Base-by-base conservation (phyloP, 2,888 invertebrate genomes). In the Panzeria rudis region DNA sequence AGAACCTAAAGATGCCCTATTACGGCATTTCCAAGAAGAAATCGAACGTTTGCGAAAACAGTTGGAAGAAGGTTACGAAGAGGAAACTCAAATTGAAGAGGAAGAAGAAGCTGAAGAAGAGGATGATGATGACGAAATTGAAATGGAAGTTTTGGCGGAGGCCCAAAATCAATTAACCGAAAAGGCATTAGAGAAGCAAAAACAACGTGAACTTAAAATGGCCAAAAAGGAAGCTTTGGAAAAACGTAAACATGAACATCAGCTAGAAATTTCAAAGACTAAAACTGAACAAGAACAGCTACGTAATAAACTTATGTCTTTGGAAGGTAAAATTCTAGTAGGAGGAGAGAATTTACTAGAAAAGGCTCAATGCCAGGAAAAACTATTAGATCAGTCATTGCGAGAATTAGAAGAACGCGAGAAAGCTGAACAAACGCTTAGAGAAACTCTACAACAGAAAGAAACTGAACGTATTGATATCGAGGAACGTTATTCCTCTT, bases 291-390 rank as follows among this genome's bases (percentile, higher is more conserved):
- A 98, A 91, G 96, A 96, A 86, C 95, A 96, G 69, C 91, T 99
- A 6, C 94, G 96, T 81, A 96, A 97, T 83, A 98, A 98, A 91
- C 95, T 99, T 78, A 95, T 96, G 86, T 96, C 96, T 8, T 94
- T 99, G 68, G 98, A 99, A 92, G 97, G 97, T 87, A 99, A 98
- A 92, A 98, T 99, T 76, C 94, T 99, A 25, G 97, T 99, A 0
- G 99, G 99, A 0, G 99, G 99, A 0, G 99, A 99, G 93, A 99
- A 99, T 93, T 94, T 99, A 8, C 94, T 99, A 86, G 99, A 99
- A 92, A 99, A 99, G 92, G 98, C 98, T 0, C 98, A 99, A 91
- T 95, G 97, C 0, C 99, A 99, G 92, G 96, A 98, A 77, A 94
- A 95, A 82, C 94, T 99, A 75, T 93, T 99, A 69, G 98, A 98